phyloP scores from a whole-genome alignment of 2,888 invertebrate genomes.

The Acronicta psi region DNA sequence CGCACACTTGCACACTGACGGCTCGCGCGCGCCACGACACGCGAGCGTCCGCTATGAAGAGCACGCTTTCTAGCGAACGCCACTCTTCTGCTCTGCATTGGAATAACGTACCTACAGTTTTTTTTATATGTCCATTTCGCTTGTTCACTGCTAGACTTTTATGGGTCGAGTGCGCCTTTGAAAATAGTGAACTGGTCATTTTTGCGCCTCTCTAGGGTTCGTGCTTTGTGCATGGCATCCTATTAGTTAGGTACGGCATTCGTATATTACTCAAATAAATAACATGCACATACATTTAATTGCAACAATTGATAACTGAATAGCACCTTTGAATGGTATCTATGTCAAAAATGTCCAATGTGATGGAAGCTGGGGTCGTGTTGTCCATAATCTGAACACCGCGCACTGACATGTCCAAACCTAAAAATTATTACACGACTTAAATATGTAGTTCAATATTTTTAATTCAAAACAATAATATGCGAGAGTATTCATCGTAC shows the following conservation, averaged over 20 bases:
- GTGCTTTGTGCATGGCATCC: no score
- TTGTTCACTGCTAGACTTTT: no score
- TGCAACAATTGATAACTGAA: neutral
- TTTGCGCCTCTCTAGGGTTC: no score
- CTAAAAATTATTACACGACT: slow-evolving; percentile 63
- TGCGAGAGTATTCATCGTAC: slow-evolving; percentile 58
- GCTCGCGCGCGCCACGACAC: slow-evolving; percentile 89
- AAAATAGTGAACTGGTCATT: no score
- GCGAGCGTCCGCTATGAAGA: slow-evolving; percentile 92
- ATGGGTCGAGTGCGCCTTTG: no score
- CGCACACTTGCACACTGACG: slow-evolving; percentile 83
- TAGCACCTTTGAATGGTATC: slow-evolving; percentile 91
- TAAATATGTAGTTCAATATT: no score
- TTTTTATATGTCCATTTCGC: no score
- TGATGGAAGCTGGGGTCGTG: slow-evolving; percentile 89
- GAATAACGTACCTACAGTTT: neutral
- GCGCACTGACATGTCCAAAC: slow-evolving; percentile 88
- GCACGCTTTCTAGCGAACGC: slow-evolving; percentile 91
- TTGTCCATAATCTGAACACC: slow-evolving; percentile 91
- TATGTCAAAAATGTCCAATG: slow-evolving; percentile 91
- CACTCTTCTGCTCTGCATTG: slow-evolving; percentile 89
- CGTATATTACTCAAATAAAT: no score
- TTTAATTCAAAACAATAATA: neutral
- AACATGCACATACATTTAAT: neutral
- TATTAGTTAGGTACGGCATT: no score